Evolutionary conservation across 2,113 vertebrate species (phyloP).

Genomic region (Elanoides forficatus): DNA sequence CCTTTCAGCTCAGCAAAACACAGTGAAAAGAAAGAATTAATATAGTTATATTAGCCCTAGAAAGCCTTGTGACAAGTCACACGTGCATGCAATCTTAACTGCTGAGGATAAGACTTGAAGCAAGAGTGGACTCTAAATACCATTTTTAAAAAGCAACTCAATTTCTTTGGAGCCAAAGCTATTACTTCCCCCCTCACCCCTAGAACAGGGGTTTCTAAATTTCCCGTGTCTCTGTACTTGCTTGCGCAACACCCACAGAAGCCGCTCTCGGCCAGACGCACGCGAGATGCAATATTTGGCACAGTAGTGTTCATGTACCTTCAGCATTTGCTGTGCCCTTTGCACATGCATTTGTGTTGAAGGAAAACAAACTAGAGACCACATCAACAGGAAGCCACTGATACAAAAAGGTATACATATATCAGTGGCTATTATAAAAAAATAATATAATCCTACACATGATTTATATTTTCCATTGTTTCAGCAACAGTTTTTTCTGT

Average conservation of each 20-base stretch:
- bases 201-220: background rate
- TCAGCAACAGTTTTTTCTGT: background rate
- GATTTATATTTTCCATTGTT: background rate
- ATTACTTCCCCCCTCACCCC: too few relatives aligned
- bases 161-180: background rate
- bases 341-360: accelerated
- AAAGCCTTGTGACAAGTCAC: background rate
- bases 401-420: accelerated
- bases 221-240: background rate
- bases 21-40: background rate
- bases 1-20: background rate
- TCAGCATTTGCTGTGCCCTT: background rate
- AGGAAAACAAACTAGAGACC: background rate
- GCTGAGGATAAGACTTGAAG: background rate
- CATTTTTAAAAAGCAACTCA: background rate
- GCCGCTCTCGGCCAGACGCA: too few relatives aligned
- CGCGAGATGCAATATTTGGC: accelerated
- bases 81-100: accelerated
- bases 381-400: background rate
- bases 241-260: background rate
- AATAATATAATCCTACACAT: background rate
- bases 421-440: background rate
- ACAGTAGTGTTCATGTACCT: accelerated
- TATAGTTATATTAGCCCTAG: background rate
- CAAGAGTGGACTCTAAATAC: background rate